phyloP scores from a whole-genome alignment of 2,888 invertebrate genomes.

The Sceliomorpha sp. region DNA sequence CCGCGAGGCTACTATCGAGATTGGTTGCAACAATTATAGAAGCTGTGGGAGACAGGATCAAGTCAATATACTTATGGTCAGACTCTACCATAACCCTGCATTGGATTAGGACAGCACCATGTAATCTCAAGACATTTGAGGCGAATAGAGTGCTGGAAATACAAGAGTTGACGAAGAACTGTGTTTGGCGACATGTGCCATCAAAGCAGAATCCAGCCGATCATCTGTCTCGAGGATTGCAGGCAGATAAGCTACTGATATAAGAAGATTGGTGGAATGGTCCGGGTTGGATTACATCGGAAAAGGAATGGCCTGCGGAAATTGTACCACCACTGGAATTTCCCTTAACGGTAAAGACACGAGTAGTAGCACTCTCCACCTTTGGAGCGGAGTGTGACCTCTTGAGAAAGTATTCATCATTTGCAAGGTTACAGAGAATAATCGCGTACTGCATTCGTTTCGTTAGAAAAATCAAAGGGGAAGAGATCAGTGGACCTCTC shows the following conservation, averaged over 20 bases:
- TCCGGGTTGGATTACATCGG: slow-evolving; percentile 21
- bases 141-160: slow-evolving; percentile 1
- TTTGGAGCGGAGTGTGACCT: not conserved
- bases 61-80: not conserved
- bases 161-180: not conserved
- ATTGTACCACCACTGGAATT: not conserved
- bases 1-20: slow-evolving; percentile 26
- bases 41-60: not conserved
- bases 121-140: slow-evolving; percentile 8
- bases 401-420: not conserved
- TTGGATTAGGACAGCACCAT: slow-evolving; percentile 24
- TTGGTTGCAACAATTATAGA: slow-evolving; percentile 2
- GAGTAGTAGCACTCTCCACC: not conserved
- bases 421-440: not conserved
- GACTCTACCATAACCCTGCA: slow-evolving; percentile 11
- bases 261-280: slow-evolving; percentile 32
- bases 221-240: slow-evolving; percentile 30
- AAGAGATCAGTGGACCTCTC: not conserved
- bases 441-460: slow-evolving; percentile 1
- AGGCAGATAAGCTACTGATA: not conserved
- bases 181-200: slow-evolving; percentile 6
- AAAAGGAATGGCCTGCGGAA: not conserved
- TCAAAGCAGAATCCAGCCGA: not conserved
- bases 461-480: not conserved
- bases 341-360: not conserved